phyloP scores from a whole-genome alignment of 2,888 invertebrate species.

The Muscina levida region DNA sequence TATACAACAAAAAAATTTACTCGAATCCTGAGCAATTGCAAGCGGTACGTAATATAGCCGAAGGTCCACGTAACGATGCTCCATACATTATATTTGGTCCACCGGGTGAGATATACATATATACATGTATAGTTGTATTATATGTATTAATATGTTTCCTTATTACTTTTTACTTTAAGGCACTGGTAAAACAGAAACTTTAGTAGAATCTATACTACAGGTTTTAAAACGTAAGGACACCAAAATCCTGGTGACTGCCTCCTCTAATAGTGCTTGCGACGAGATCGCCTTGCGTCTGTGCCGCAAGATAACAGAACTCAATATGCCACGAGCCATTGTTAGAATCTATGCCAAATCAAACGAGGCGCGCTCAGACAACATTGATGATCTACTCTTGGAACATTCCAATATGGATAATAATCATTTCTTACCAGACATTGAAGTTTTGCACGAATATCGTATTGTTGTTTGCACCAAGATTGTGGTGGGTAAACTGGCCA shows the following conservation, averaged over 20 bases:
- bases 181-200: conserved; percentile 87
- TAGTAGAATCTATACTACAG: conserved; percentile 86
- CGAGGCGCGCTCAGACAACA: conserved; percentile 77
- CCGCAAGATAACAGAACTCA: conserved; percentile 64
- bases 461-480: conserved; percentile 85
- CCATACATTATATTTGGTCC: conserved; percentile 94
- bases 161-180: too few species aligned
- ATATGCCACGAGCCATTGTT: conserved; percentile 73
- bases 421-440: conserved; percentile 80
- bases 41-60: conserved; percentile 85
- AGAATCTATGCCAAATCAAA: conserved; percentile 80
- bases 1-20: conserved; percentile 76
- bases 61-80: conserved; percentile 82
- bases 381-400: conserved; percentile 76
- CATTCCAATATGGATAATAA: conserved; percentile 79
- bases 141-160: too few species aligned
- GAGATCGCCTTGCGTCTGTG: conserved; percentile 82
- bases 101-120: conserved; percentile 84
- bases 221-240: conserved; percentile 75
- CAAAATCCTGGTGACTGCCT: conserved; percentile 84
- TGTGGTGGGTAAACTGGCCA: conserved; percentile 81
- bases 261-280: conserved; percentile 88
- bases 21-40: conserved; percentile 83
- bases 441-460: conserved; percentile 81
- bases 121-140: too few species aligned